Percentiles rank a stretch among this genome's conserved stretches.
These are phyloP conservation scores for Sisyra terminalis DNA, from an alignment of 2,888 invertebrate genomes.

Conservation along the genomic window DNA sequence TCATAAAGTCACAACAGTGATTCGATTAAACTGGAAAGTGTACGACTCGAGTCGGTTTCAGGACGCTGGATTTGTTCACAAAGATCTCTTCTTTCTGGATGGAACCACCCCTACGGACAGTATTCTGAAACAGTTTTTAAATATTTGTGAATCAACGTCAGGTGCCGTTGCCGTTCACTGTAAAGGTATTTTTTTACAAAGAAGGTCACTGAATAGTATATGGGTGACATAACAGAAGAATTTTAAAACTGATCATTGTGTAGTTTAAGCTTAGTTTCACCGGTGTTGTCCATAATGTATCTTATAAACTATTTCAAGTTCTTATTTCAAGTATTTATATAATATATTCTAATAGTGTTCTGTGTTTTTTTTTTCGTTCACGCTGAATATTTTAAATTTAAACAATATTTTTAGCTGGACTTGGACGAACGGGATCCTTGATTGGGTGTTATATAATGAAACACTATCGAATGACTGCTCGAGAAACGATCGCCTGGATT, in stretches of 20 bases:
- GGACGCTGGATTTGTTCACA: conserved; percentile 82
- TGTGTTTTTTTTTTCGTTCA: no score
- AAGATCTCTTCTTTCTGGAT: conserved; percentile 93
- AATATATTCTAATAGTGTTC: no score
- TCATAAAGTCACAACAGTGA: conserved; percentile 73
- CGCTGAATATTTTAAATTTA: no score
- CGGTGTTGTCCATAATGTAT: no score
- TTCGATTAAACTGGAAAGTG: conserved; percentile 80
- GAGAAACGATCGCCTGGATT: conserved; percentile 93
- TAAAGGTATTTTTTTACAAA: no score
- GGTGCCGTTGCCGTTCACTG: conserved; percentile 97
- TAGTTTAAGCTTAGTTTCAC: no score
- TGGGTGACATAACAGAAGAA: no score
- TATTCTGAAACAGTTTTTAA: conserved; percentile 77
- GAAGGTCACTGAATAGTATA: no score
- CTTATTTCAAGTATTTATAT: no score
- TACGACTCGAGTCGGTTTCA: conserved; percentile 85
- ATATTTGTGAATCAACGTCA: conserved; percentile 68
- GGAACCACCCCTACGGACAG: conserved; percentile 85
- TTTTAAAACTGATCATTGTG: no score
- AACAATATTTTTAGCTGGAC: conserved; percentile 49
- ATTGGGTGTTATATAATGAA: conserved; percentile 98
- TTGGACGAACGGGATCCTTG: conserved; percentile 94
- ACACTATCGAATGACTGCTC: conserved; percentile 79
- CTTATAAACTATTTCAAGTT: no score